These are phyloP conservation scores for Polypterus bichir DNA, from an alignment of 2,113 vertebrate species.

Conservation along the genomic window DNA sequence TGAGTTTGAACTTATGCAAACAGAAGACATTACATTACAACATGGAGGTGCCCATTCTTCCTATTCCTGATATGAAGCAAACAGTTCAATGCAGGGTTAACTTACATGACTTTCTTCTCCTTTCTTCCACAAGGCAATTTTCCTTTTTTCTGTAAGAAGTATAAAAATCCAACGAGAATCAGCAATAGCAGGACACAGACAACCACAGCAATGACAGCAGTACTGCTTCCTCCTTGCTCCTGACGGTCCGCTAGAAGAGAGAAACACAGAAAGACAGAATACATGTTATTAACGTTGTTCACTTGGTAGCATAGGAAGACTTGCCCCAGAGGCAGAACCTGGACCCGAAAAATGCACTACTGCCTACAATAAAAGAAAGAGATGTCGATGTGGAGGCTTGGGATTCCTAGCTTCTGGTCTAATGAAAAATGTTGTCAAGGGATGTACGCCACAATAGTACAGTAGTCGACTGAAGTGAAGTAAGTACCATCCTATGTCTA, in stretches of 20 bases:
- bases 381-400: too few species aligned
- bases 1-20: constrained; percentile 33
- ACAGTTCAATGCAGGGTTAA: too few species aligned
- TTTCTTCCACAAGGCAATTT: constrained; percentile 55
- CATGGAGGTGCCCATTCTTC: not conserved
- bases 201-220: constrained; percentile 71
- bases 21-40: too few species aligned
- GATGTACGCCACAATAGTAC: too few species aligned
- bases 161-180: constrained; percentile 63
- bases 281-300: too few species aligned
- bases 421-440: too few species aligned
- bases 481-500: too few species aligned
- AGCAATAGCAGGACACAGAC: constrained; percentile 75
- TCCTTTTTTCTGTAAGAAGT: constrained; percentile 66
- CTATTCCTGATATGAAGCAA: too few species aligned
- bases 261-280: constrained; percentile 15
- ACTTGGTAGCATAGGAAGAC: too few species aligned
- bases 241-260: constrained; percentile 38
- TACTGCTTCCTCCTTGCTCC: constrained; percentile 57
- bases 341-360: not conserved
- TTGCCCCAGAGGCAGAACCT: not conserved
- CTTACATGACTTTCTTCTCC: constrained; percentile 69
- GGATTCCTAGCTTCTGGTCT: too few species aligned
- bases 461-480: too few species aligned
- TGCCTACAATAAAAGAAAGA: not conserved